These are phyloP conservation scores for Ormia ochracea DNA, from an alignment of 2,888 invertebrate species.

Conservation along the genomic window DNA sequence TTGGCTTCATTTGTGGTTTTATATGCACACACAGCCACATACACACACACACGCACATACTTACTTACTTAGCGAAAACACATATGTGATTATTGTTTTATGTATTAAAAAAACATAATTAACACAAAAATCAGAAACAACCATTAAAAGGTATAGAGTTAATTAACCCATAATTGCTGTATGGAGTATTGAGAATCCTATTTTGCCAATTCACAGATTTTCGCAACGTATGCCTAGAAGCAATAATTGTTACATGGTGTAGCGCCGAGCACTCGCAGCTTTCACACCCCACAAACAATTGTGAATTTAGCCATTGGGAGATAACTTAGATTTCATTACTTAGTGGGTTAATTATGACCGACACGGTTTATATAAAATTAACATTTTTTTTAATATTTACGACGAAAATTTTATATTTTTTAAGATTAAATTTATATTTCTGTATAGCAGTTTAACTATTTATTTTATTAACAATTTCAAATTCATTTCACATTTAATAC, in stretches of 20 bases:
- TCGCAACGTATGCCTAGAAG: no score
- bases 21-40: not conserved
- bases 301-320: no score
- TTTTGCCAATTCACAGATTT: no score
- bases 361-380: not conserved
- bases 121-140: not conserved
- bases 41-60: no score
- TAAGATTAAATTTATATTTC: not conserved
- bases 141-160: not conserved
- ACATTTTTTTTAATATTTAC: conserved; percentile 2
- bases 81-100: no score
- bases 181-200: no score
- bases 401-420: not conserved
- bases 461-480: conserved; percentile 34
- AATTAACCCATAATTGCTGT: conserved; percentile 7
- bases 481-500: conserved; percentile 51
- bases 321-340: not conserved
- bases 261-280: no score
- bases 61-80: no score
- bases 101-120: not conserved
- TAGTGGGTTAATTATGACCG: conserved; percentile 17
- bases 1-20: conserved; percentile 58
- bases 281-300: no score
- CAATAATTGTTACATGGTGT: no score
- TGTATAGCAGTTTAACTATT: not conserved